A percentile compares a stretch with the other conserved stretches of the same genome.
These are phyloP conservation scores for Perdita meconis DNA, from an alignment of 2,888 invertebrate genomes.

Conservation along the genomic window DNA sequence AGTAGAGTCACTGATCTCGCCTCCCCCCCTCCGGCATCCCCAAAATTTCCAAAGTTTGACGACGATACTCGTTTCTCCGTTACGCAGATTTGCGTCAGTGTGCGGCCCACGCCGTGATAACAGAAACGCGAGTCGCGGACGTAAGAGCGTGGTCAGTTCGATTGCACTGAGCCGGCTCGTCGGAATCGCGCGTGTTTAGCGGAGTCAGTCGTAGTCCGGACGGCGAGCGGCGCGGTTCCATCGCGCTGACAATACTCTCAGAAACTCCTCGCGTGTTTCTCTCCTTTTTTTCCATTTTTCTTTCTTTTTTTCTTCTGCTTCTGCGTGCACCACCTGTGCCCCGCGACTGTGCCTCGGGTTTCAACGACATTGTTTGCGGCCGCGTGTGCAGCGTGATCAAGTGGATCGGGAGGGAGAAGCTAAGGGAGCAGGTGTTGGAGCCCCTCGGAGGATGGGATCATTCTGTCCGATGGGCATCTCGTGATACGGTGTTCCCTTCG, in stretches of 20 bases:
- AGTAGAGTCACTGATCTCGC: too few species aligned
- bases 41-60: background rate
- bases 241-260: background rate
- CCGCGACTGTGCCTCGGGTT: background rate
- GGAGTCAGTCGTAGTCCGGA: slow-evolving; percentile 63
- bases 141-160: slow-evolving; percentile 63
- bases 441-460: background rate
- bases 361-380: slow-evolving; percentile 22
- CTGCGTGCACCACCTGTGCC: background rate
- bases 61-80: background rate
- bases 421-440: slow-evolving; percentile 42
- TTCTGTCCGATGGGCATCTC: background rate
- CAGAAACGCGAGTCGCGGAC: slow-evolving; percentile 17
- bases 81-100: slow-evolving; percentile 31
- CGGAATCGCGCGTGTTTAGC: slow-evolving; percentile 44
- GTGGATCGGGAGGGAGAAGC: slow-evolving; percentile 7
- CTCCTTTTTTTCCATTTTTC: background rate
- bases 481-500: background rate
- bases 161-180: slow-evolving; percentile 41
- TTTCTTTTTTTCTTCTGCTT: background rate
- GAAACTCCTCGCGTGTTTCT: slow-evolving; percentile 2
- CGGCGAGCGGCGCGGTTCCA: slow-evolving; percentile 57
- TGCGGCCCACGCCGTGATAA: slow-evolving; percentile 38
- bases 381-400: slow-evolving; percentile 19
- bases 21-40: background rate